Base-by-base conservation (phyloP, 2,797 vertebrate species). In the Columba guinea region DNA sequence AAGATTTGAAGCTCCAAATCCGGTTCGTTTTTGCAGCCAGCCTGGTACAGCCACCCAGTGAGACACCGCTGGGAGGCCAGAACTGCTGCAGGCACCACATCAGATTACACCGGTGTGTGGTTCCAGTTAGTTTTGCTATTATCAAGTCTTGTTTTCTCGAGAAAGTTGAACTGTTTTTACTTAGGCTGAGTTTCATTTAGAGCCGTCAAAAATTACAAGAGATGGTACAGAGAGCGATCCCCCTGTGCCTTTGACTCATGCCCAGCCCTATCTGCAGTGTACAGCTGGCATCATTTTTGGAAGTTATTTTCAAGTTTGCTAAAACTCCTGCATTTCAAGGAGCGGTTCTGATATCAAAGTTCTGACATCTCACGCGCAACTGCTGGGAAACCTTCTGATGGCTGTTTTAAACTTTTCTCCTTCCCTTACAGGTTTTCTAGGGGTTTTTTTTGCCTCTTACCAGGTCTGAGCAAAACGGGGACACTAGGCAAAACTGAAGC, bases 51-150 rank as follows among this genome's bases (percentile, higher is more conserved):
- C 53, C 13, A 19, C 55, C 32, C 10, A 1, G 4, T 24, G 62
- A 46, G 34, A 49, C 26, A 18, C 10, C 0, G 0, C 60, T 46
- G 21, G 0, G 6, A 39, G 34, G 30, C 52, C 3, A 0, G 18
- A 35, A n/a, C 37, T 52, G 67, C 14, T 2, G 4, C 44, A 51
- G 49, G 21, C 2, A 0, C 48, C 0, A 0, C 30, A 12, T 20
- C 2, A 0, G 34, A 15, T 0, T 5, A 11, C 56, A 22, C 15
- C 1, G 0, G 8, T 55, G 35, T 14, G 20, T 3, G 1, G 19
- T 26, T 79, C 20, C 37, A 46, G 32, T 71, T 71, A 46, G 27
- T 56, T 73, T 58, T 59, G 53, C n/a, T 64, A 34, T 80, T 63
- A 30, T 20, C 55, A 32, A 35, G n/a, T 34, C 73, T 28, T 22